Percentiles rank a stretch among this genome's conserved stretches.
These are phyloP conservation scores for Diplodus puntazzo DNA, from an alignment of 2,797 vertebrate species.

Conservation along the genomic window DNA sequence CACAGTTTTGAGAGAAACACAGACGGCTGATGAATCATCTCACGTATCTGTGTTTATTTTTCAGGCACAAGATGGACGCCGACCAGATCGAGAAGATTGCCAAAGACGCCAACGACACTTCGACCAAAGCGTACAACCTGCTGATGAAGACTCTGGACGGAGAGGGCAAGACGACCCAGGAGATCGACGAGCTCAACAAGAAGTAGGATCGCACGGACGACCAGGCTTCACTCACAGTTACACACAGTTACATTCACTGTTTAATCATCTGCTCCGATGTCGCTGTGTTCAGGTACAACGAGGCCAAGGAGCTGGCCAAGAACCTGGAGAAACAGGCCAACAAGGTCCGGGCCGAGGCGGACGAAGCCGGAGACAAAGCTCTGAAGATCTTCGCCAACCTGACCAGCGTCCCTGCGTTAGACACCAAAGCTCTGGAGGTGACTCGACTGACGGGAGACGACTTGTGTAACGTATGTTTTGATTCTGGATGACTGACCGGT, in stretches of 20 bases:
- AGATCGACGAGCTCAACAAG: constrained; percentile 93
- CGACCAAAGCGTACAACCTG: constrained; percentile 92
- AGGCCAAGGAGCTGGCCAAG: constrained; percentile 92
- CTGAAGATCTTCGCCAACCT: constrained; percentile 95
- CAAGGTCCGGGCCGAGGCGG: constrained; percentile 91
- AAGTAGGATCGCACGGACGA: constrained; percentile 86
- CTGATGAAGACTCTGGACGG: constrained; percentile 91
- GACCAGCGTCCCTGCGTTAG: constrained; percentile 88
- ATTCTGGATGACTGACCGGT: background rate
- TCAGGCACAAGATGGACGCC: constrained; percentile 93
- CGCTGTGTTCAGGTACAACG: constrained; percentile 88
- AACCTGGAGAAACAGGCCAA: constrained; percentile 93
- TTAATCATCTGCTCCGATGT: too few relatives aligned
- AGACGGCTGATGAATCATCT: too few relatives aligned
- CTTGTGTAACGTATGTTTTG: background rate
- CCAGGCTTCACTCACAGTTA: background rate
- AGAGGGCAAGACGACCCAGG: constrained; percentile 89
- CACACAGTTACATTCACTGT: too few relatives aligned
- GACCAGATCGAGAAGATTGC: constrained; percentile 94
- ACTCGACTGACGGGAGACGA: background rate
- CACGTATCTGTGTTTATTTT: background rate
- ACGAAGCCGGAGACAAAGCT: constrained; percentile 91
- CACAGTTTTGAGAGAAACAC: too few relatives aligned
- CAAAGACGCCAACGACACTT: constrained; percentile 94
- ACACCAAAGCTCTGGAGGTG: constrained; percentile 92